A percentile compares a stretch with the other conserved stretches of the same genome.
Conservation (phyloP, 2,888 invertebrate genomes). For the Megastigmus dorsalis region DNA sequence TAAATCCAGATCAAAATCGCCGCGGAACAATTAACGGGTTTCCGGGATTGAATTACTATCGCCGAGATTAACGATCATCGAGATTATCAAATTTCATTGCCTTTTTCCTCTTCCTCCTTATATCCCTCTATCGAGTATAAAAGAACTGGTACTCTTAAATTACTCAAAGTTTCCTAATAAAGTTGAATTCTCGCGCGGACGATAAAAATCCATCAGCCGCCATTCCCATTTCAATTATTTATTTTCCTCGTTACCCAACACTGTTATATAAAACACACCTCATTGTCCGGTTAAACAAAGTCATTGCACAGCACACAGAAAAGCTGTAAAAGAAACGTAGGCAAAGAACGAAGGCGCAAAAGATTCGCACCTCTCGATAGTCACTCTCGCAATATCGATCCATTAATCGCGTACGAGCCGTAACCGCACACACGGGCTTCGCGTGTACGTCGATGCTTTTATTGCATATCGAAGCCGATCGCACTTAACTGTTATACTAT, state of each 20-base stretch:
- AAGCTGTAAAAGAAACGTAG: not conserved
- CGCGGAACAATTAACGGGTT: constrained; percentile 26
- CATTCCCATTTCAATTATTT: not conserved
- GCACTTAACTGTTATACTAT: not conserved
- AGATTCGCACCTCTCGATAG: constrained; percentile 11
- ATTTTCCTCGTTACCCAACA: not conserved
- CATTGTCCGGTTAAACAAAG: not conserved
- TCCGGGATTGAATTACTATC: not conserved
- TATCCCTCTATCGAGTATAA: no score
- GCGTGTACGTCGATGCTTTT: no score
- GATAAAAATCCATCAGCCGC: not conserved
- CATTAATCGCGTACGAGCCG: constrained; percentile 10
- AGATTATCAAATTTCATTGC: constrained; percentile 1
- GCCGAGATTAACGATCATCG: constrained; percentile 13
- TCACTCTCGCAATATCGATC: constrained; percentile 19
- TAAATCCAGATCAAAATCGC: constrained; percentile 28
- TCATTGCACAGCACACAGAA: not conserved
- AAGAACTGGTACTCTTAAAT: no score
- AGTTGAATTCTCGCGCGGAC: no score
- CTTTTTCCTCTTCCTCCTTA: not conserved
- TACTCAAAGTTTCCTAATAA: no score
- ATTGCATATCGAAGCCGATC: constrained; percentile 2
- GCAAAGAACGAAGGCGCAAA: not conserved
- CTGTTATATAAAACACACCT: not conserved
- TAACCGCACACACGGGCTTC: not conserved